These are phyloP conservation scores for Agrilus mali DNA, from an alignment of 2,888 invertebrate species.

Conservation along the genomic window DNA sequence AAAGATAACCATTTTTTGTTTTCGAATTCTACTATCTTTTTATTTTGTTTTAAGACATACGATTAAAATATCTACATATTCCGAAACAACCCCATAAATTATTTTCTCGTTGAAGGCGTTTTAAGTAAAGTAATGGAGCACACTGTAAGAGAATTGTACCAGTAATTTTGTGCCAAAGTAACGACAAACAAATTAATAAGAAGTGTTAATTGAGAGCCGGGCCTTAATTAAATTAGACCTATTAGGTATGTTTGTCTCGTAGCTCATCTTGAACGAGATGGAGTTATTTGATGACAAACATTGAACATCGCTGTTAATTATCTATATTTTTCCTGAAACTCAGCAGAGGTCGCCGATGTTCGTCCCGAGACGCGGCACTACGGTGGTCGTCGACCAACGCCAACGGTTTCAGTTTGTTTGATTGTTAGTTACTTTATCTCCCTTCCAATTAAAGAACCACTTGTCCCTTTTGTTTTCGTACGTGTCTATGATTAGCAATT, in stretches of 20 bases:
- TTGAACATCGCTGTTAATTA: conserved; percentile 24
- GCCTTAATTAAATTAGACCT: conserved; percentile 26
- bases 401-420: conserved; percentile 6
- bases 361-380: no score
- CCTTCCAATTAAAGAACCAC: conserved; percentile 18
- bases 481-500: conserved; percentile 19
- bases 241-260: conserved; percentile 19
- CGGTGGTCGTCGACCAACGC: no score
- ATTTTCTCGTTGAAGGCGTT: no score
- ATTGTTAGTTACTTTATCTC: conserved; percentile 19
- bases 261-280: conserved; percentile 16
- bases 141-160: no score
- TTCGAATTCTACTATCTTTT: no score
- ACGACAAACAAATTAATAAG: conserved; percentile 14
- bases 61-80: no score
- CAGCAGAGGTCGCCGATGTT: no score
- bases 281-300: conserved; percentile 28
- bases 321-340: conserved; percentile 22
- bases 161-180: no score
- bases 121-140: no score
- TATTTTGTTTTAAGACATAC: no score
- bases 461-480: conserved; percentile 17
- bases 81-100: no score
- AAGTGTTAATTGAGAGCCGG: conserved; percentile 14
- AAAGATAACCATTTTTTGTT: no score